A percentile compares a stretch with the other conserved stretches of the same genome.
phyloP scores from a whole-genome alignment of 2,888 invertebrate genomes.

The Agrotis puta region DNA sequence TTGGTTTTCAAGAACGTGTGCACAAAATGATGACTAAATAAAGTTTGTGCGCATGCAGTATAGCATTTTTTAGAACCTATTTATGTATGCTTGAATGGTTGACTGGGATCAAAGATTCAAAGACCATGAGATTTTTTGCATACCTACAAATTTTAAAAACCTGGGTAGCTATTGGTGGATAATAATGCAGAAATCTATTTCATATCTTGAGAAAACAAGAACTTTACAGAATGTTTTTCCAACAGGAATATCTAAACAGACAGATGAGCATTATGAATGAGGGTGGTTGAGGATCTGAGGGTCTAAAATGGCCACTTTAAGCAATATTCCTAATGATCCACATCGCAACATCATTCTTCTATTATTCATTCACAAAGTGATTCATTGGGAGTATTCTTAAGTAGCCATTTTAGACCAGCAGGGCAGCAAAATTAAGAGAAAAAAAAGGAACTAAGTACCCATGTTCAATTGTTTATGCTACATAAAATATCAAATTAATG shows the following conservation, averaged over 20 bases:
- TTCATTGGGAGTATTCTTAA: too few relatives aligned
- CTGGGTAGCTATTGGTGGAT: not conserved
- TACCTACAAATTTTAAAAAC: not conserved
- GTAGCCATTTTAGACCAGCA: too few relatives aligned
- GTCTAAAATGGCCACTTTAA: too few relatives aligned
- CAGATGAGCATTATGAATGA: too few relatives aligned
- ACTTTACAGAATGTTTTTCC: not conserved
- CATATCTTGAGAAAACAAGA: not conserved
- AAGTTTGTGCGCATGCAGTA: slow-evolving; percentile 12
- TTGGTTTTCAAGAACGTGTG: not conserved
- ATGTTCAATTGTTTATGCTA: not conserved
- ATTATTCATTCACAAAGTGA: too few relatives aligned
- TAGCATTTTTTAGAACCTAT: too few relatives aligned
- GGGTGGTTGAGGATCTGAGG: too few relatives aligned
- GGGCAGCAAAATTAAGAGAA: not conserved
- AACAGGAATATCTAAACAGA: too few relatives aligned
- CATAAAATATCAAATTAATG: not conserved
- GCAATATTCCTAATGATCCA: too few relatives aligned
- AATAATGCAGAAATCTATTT: not conserved
- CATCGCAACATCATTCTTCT: too few relatives aligned
- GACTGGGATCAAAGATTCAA: not conserved
- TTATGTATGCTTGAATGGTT: not conserved
- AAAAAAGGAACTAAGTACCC: not conserved
- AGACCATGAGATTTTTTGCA: not conserved
- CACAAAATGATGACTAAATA: slow-evolving; percentile 19